Base-by-base conservation (phyloP, 2,888 invertebrate species). In the Rhamphomyia laevipes region DNA sequence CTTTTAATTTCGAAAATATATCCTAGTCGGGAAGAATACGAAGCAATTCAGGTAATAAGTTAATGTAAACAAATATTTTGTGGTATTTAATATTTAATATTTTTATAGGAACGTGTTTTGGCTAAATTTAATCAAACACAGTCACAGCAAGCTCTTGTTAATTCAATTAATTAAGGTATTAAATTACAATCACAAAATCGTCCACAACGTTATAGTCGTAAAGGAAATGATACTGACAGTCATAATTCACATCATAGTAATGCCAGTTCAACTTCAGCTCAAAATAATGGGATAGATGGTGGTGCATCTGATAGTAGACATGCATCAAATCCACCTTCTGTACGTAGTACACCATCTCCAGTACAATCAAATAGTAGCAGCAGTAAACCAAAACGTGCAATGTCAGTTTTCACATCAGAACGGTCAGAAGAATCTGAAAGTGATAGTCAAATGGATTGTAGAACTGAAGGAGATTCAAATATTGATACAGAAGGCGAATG, bases 1-100 rank as follows among this genome's bases (percentile, higher is more conserved):
- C 76, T 92, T 57, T 74, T 99, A 16, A 99, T 99, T 58, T 89
- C 93, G 0, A 97, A 97, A 70, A 96, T 99, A 51, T 95, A 95
- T 70, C 96, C 96, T 0, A 93, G 93, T 62, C 78, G 94, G 51
- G 93, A 93, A 62, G 96, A 97, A 62, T 99, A 96, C 63, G 99
- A 99, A 67, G 93, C 94, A 1, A 93, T 96, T 64, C 87, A 88
- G 62, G 68, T 70, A 41, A 64, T 65, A 50, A n/a, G 6, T 15
- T 30, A 31, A 17, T 11, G 4, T 17, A 35, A 35, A 6, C 3
- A 35, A 33, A 33, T 13, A 43, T 46, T 45, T 43, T n/a, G n/a
- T n/a, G n/a, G n/a, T n/a, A n/a, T n/a, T n/a, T n/a, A n/a, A n/a
- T n/a, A n/a, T n/a, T n/a, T 33, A 23, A 12, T 27, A 1, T 37